These are phyloP conservation scores for Oostethus manadensis DNA, from an alignment of 2,113 vertebrate genomes.

Conservation along the genomic window DNA sequence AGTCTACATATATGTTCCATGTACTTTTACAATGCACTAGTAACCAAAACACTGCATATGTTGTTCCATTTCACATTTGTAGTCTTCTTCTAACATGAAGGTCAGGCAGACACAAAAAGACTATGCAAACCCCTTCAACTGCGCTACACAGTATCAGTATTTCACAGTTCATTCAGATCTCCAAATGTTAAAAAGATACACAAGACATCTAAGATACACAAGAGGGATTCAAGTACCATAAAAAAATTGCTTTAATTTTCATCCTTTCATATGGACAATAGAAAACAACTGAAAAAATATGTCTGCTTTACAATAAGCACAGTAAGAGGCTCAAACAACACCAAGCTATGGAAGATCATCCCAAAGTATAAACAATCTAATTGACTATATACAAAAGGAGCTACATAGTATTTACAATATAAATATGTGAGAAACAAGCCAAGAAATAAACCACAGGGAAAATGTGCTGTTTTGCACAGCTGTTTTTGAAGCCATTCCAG, in stretches of 20 bases:
- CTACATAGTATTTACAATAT: conserved; percentile 38
- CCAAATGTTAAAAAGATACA: not conserved
- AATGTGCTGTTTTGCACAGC: not conserved
- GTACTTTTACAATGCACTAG: too few relatives aligned
- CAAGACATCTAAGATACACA: not conserved
- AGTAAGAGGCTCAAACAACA: conserved; percentile 32
- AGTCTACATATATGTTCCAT: too few relatives aligned
- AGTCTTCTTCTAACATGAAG: too few relatives aligned
- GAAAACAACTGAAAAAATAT: conserved; percentile 56
- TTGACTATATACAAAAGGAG: conserved; percentile 61
- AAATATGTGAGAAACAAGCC: conserved; percentile 31
- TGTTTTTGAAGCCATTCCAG: conserved; percentile 15
- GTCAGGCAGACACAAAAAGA: too few relatives aligned
- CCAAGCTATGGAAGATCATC: conserved; percentile 10
- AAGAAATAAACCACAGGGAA: conserved; percentile 10
- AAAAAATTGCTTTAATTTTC: conserved; percentile 64
- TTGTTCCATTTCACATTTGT: too few relatives aligned
- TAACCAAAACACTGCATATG: too few relatives aligned
- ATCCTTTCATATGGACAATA: conserved; percentile 63
- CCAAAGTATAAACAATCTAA: conserved; percentile 56
- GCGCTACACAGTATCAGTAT: not conserved
- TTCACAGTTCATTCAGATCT: too few relatives aligned
- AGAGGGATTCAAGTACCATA: conserved; percentile 28
- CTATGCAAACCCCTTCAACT: not conserved
- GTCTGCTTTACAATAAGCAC: conserved; percentile 42